Evolutionary conservation across 2,888 invertebrate genomes (phyloP).

Genomic region (Latrodectus hesperus): DNA sequence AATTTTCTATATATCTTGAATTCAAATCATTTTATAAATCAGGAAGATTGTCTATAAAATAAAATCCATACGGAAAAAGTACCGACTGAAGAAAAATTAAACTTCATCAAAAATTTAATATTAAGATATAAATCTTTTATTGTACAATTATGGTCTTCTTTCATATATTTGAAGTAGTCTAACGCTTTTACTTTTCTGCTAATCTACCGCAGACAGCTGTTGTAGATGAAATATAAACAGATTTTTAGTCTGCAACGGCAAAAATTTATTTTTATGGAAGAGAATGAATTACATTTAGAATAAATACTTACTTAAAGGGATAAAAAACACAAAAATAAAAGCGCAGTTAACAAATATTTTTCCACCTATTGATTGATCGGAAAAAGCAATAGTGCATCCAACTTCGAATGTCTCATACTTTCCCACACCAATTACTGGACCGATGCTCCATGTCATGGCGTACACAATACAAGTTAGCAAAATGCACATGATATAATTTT

Average conservation of each 20-base stretch:
- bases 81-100: not conserved
- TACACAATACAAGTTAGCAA: slow-evolving; percentile 29
- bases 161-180: not conserved
- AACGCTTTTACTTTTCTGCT: not conserved
- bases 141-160: not conserved
- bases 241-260: slow-evolving; percentile 57
- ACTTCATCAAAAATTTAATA: not conserved
- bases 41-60: no score
- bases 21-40: no score
- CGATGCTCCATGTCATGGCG: slow-evolving; percentile 50
- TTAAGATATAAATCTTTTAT: not conserved
- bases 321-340: no score
- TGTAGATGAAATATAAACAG: slow-evolving; percentile 47
- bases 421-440: slow-evolving; percentile 59
- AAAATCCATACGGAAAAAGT: not conserved
- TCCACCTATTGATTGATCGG: slow-evolving; percentile 22
- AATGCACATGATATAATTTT: not conserved
- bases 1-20: no score
- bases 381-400: slow-evolving; percentile 66
- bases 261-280: no score
- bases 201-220: not conserved
- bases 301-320: no score
- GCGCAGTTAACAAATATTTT: slow-evolving; percentile 54
- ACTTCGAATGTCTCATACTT: slow-evolving; percentile 65
- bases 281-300: no score